Percentiles rank a stretch among this genome's conserved stretches.
These are phyloP conservation scores for Phengaris arion DNA, from an alignment of 2,888 invertebrate genomes.

Conservation along the genomic window DNA sequence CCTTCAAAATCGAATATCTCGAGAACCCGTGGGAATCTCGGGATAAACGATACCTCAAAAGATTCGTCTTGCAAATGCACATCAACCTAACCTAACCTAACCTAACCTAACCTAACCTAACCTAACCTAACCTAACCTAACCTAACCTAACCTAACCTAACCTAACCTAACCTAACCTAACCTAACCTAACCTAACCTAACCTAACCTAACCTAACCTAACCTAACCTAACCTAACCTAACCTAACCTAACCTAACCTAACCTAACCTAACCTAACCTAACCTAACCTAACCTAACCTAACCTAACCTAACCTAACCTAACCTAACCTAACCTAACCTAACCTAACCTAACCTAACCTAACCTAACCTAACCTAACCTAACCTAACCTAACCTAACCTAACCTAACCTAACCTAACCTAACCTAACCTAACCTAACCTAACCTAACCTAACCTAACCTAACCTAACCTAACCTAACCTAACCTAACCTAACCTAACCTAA, in stretches of 20 bases:
- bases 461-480: conserved; percentile 36
- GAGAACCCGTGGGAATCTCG: too few relatives aligned
- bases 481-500: conserved; percentile 38
- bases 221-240: conserved; percentile 3
- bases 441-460: conserved; percentile 39
- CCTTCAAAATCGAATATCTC: too few relatives aligned
- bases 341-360: conserved; percentile 40
- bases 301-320: conserved; percentile 38
- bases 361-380: conserved; percentile 39
- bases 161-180: conserved; percentile 28
- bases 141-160: conserved; percentile 33
- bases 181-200: conserved; percentile 31
- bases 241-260: not conserved
- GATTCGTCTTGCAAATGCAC: too few relatives aligned
- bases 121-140: conserved; percentile 34
- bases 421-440: conserved; percentile 38
- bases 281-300: conserved; percentile 39
- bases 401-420: conserved; percentile 40
- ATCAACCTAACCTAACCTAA: conserved; percentile 35
- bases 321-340: conserved; percentile 39
- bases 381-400: conserved; percentile 40
- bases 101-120: conserved; percentile 33
- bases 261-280: conserved; percentile 32
- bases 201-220: conserved; percentile 31
- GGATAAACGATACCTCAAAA: too few relatives aligned